phyloP scores from a whole-genome alignment of 2,888 invertebrate species.

The Troilus luridus region DNA sequence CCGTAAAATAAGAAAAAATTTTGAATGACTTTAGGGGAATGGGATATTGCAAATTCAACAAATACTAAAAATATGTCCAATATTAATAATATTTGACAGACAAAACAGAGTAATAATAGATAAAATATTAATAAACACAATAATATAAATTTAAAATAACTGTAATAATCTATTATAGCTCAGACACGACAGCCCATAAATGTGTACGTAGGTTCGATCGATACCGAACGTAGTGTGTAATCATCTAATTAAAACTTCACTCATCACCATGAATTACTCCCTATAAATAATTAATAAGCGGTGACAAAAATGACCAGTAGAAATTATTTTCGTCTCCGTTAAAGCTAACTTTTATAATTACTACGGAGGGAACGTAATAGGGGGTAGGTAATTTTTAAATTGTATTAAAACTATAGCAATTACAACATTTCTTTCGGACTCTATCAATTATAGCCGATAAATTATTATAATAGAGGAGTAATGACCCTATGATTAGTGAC shows the following conservation, averaged over 20 bases:
- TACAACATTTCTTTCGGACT: neutral
- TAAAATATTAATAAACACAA: neutral
- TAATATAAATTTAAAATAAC: neutral
- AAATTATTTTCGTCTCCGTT: neutral
- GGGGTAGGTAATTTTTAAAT: neutral
- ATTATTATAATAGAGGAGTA: neutral
- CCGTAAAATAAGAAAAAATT: no score
- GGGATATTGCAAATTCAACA: no score
- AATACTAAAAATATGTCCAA: no score
- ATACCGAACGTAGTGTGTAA: neutral
- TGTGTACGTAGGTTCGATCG: neutral
- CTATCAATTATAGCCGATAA: neutral
- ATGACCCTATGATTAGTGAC: neutral
- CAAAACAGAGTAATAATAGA: neutral
- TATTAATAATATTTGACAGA: neutral
- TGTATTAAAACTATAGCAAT: slow-evolving; percentile 3
- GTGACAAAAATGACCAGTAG: neutral
- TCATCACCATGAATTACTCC: neutral
- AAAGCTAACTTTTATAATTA: slow-evolving; percentile 8
- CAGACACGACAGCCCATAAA: neutral
- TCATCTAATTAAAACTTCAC: slow-evolving; percentile 25
- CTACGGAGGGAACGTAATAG: neutral
- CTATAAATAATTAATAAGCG: neutral
- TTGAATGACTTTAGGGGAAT: no score
- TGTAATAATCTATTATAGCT: neutral